These are phyloP conservation scores for Cottoperca gobio DNA, from an alignment of 2,797 vertebrate species.

Conservation along the genomic window DNA sequence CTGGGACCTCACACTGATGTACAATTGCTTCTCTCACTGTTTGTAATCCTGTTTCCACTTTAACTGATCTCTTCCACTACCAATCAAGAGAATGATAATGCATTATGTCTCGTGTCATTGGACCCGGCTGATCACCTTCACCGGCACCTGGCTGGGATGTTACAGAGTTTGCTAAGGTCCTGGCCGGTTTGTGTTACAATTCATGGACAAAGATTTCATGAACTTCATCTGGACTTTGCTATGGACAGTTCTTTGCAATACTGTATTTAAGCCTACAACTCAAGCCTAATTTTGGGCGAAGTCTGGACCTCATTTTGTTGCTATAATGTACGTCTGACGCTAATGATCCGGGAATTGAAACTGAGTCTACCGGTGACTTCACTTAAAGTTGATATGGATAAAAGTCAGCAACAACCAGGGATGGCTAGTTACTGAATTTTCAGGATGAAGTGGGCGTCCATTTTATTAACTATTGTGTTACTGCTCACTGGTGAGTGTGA, in stretches of 20 bases:
- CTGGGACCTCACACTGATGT: neutral
- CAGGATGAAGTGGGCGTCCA: conserved; percentile 36
- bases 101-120: neutral
- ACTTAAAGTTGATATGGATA: neutral
- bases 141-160: neutral
- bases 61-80: neutral
- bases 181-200: neutral
- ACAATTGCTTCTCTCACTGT: neutral
- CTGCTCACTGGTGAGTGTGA: neutral
- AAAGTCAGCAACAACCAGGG: neutral
- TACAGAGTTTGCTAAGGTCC: neutral
- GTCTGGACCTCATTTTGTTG: neutral
- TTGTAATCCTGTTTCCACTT: neutral
- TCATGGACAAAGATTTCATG: neutral
- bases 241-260: neutral
- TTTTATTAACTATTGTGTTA: conserved; percentile 24
- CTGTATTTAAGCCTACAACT: neutral
- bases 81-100: neutral
- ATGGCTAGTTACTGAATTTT: neutral
- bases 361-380: neutral
- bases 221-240: neutral
- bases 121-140: neutral
- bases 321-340: conserved; percentile 1
- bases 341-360: neutral
- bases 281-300: neutral